Evolutionary conservation across 2,797 vertebrate genomes (phyloP).

Genomic region (Brotula barbata): DNA sequence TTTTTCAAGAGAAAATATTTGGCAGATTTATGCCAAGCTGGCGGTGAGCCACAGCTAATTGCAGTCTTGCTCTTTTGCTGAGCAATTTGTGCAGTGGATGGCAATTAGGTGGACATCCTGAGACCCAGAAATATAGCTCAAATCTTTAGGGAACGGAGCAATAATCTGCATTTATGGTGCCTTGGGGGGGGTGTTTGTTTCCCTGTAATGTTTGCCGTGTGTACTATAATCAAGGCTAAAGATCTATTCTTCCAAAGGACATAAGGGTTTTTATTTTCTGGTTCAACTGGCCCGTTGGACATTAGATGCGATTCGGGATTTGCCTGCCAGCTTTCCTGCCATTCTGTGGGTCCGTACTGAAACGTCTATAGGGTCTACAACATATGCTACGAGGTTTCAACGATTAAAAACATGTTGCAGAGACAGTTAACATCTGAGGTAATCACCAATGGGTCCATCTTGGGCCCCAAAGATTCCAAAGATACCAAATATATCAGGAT

Average conservation of each 20-base stretch:
- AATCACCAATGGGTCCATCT: too few species aligned
- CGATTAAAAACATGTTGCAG: slow-evolving; percentile 21
- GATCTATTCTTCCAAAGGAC: slow-evolving; percentile 19
- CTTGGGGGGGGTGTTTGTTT: slow-evolving; percentile 46
- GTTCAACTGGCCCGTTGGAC: slow-evolving; percentile 41
- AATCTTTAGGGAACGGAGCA: slow-evolving; percentile 52
- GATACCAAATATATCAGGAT: too few species aligned
- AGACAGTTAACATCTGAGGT: too few species aligned
- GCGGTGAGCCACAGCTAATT: slow-evolving; percentile 76
- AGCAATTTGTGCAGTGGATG: slow-evolving; percentile 67
- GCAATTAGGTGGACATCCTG: slow-evolving; percentile 76
- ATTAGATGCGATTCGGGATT: slow-evolving; percentile 39
- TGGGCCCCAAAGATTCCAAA: too few species aligned
- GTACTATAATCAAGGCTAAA: slow-evolving; percentile 29
- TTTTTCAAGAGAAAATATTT: slow-evolving; percentile 74
- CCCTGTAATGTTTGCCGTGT: slow-evolving; percentile 40
- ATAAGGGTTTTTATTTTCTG: slow-evolving; percentile 29
- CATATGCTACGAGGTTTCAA: neutral
- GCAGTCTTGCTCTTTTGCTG: slow-evolving; percentile 72
- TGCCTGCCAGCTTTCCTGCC: slow-evolving; percentile 12
- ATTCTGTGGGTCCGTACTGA: slow-evolving; percentile 11
- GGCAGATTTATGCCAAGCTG: slow-evolving; percentile 69
- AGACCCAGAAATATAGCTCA: slow-evolving; percentile 65
- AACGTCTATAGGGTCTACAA: too few species aligned
- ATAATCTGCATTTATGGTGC: slow-evolving; percentile 25